Evolutionary conservation across 2,797 vertebrate genomes (phyloP).

Genomic region (Enteromius argenteus): DNA sequence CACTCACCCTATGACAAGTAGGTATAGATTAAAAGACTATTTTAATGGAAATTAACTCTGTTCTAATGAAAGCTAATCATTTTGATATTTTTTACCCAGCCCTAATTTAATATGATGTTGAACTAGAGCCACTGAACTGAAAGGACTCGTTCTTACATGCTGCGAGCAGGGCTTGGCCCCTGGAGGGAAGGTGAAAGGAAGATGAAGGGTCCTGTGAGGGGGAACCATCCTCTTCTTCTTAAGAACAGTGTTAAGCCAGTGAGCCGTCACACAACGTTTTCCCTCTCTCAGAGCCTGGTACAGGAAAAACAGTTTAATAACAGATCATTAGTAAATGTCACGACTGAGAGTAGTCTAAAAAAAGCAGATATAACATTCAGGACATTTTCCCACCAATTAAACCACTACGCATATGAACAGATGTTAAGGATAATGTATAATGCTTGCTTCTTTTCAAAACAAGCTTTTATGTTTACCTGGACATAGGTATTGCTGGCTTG

Average conservation of each 20-base stretch:
- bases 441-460: constrained; percentile 4
- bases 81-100: not conserved
- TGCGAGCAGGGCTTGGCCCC: constrained; percentile 96
- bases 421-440: not conserved
- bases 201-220: constrained; percentile 90
- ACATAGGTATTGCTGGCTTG: constrained; percentile 95
- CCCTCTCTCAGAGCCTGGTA: constrained; percentile 90
- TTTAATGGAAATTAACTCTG: not conserved
- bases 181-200: constrained; percentile 95
- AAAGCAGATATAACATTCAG: constrained; percentile 9
- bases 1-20: not conserved
- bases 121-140: not conserved
- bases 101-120: not conserved
- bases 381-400: constrained; percentile 6
- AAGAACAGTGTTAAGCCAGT: constrained; percentile 93
- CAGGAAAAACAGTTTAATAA: not conserved
- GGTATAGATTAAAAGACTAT: not conserved
- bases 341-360: not conserved
- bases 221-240: constrained; percentile 94
- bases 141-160: constrained; percentile 81
- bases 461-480: constrained; percentile 82
- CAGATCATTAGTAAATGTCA: constrained; percentile 14
- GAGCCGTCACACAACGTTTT: constrained; percentile 93
- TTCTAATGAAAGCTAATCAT: not conserved
- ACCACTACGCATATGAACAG: not conserved